Evolutionary conservation across 2,888 invertebrate genomes (phyloP), one percentile per base, ranked within the genome.

Genomic region (Lissonota sp.): DNA sequence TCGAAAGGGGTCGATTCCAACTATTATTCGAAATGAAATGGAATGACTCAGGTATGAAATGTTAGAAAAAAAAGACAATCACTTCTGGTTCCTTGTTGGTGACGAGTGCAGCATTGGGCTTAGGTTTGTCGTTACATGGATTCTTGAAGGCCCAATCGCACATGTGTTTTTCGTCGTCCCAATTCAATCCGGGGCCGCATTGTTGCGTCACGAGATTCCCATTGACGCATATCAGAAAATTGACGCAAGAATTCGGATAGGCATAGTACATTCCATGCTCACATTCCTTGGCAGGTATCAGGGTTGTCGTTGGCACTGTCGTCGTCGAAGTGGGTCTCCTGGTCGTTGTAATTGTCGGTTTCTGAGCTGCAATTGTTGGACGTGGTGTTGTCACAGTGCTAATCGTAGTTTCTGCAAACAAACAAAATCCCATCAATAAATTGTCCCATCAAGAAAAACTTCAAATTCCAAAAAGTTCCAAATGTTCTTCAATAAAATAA

Each of bases 201-300:
- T 94, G 94, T 87, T 96, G 96, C 0, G 95, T 92, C 2, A 96
- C 94, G 67, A 96, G 92, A n/a, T 94, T 92, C 0, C 95, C 95
- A 90, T 97, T 96, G 7, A 96, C 96, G 89, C 97, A 97, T 16
- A 97, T 95, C 87, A 95, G 95, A 92, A 96, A 97, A 86, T 94
- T 95, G 72, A 95, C 95, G 87, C 97, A 97, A 0, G 92, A 92
- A 66, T 95, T 94, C 0, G 95, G 94, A 87, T 96, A 96, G 0
- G 96, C 93, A 88, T 96, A 96, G 90, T 97, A 97, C 6, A 95
- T 94, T 0, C 97, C 97, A 46, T 95, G 94, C n/a, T 93, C 92
- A 89, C 97, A 97, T 4, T 87, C 85, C 37, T 88, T 86, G 26
- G 72, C 83, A 0, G 89, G 86, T 10, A 80, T 83, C 4, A 86